A percentile compares a stretch with the other conserved stretches of the same genome.
Evolutionary conservation across 2,113 vertebrate species (phyloP).

Genomic region (Anseranas semipalmata): DNA sequence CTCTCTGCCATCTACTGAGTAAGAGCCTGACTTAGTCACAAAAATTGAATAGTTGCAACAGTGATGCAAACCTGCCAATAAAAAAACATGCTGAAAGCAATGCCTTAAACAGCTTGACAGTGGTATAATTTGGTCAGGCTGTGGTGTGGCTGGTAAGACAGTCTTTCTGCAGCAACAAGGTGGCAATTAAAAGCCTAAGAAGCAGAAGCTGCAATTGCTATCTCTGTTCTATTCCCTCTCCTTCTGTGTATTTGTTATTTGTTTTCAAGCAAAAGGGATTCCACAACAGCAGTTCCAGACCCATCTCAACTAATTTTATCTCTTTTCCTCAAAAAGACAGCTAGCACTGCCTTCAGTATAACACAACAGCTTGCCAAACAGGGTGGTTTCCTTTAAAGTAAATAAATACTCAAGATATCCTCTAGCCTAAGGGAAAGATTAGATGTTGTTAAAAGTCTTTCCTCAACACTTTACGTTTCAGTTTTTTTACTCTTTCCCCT

Average conservation of each 20-base stretch:
- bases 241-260: slow-evolving; percentile 64
- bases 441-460: background rate
- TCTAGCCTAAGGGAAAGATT: slow-evolving; percentile 38
- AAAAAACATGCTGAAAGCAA: background rate
- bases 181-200: background rate
- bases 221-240: slow-evolving; percentile 34
- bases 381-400: slow-evolving; percentile 57
- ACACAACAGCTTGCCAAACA: slow-evolving; percentile 71
- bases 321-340: slow-evolving; percentile 41
- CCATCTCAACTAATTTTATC: slow-evolving; percentile 63
- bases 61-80: background rate
- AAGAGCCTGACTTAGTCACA: background rate
- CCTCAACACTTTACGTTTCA: background rate
- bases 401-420: slow-evolving; percentile 51
- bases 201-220: background rate
- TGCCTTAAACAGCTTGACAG: background rate
- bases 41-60: background rate
- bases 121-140: background rate
- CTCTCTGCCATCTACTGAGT: background rate
- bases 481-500: background rate
- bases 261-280: slow-evolving; percentile 60
- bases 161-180: background rate
- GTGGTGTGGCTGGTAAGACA: background rate
- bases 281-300: slow-evolving; percentile 43
- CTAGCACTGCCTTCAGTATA: slow-evolving; percentile 58